A percentile compares a stretch with the other conserved stretches of the same genome.
Evolutionary conservation across 2,888 invertebrate species (phyloP).

Genomic region (Ormyrus thymus): DNA sequence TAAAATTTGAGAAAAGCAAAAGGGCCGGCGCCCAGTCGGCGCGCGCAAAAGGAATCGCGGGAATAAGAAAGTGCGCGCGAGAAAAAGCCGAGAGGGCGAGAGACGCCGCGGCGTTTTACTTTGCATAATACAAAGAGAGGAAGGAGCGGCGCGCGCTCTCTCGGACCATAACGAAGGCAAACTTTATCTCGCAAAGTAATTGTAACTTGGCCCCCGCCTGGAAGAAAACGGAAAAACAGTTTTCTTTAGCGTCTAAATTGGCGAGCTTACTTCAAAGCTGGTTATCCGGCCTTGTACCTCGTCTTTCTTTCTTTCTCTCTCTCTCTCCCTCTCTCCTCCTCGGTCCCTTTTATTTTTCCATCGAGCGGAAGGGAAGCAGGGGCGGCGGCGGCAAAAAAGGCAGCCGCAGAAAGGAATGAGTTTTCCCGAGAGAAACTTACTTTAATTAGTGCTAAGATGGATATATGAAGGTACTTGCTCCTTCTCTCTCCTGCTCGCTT

Average conservation of each 20-base stretch:
- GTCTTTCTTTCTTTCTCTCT: slow-evolving; percentile 22
- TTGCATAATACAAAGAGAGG: slow-evolving; percentile 63
- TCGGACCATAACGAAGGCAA: slow-evolving; percentile 63
- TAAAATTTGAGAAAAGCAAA: not conserved
- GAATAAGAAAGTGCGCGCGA: not conserved
- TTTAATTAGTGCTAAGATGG: slow-evolving; percentile 59
- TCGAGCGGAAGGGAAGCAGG: slow-evolving; percentile 51
- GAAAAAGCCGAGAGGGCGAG: not conserved
- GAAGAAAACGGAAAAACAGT: slow-evolving; percentile 70
- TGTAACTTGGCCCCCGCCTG: slow-evolving; percentile 60
- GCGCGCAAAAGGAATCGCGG: not conserved
- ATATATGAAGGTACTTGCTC: slow-evolving; percentile 49
- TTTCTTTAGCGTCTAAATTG: slow-evolving; percentile 70
- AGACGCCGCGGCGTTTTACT: slow-evolving; percentile 57
- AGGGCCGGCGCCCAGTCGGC: not conserved
- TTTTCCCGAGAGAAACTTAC: slow-evolving; percentile 59
- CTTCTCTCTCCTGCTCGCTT: slow-evolving; percentile 8
- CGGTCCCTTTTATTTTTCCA: slow-evolving; percentile 63
- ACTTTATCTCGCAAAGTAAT: slow-evolving; percentile 67
- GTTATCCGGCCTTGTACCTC: slow-evolving; percentile 66
- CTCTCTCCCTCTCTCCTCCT: slow-evolving; percentile 22
- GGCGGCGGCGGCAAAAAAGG: slow-evolving; percentile 54
- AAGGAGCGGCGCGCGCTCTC: slow-evolving; percentile 47
- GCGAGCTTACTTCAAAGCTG: slow-evolving; percentile 71
- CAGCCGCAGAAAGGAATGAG: slow-evolving; percentile 62